Conservation (phyloP, 2,113 vertebrate genomes). For the Pedionomus torquatus region DNA sequence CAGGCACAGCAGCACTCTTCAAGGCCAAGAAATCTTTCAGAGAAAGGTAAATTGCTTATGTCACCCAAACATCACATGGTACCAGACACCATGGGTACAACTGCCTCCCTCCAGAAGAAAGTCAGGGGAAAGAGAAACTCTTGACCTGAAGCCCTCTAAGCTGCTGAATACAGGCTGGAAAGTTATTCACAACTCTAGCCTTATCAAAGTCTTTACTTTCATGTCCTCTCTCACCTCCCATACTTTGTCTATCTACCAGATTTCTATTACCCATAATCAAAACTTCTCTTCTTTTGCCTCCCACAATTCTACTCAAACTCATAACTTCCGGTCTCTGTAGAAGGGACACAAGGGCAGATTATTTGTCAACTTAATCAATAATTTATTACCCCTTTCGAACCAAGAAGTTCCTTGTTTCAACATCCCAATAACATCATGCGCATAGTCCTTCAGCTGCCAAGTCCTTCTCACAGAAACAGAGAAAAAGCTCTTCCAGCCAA, state of each 20-base stretch:
- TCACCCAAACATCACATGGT: background rate
- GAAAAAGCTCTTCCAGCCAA: constrained; percentile 34
- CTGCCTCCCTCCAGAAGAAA: background rate
- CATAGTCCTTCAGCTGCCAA: constrained; percentile 10
- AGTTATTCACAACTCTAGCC: background rate
- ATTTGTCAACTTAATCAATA: background rate
- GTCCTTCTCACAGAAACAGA: background rate
- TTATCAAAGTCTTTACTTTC: background rate
- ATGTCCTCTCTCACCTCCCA: background rate
- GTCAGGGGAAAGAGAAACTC: background rate
- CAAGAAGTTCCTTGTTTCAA: constrained; percentile 36
- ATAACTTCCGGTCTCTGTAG: background rate
- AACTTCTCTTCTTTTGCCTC: background rate
- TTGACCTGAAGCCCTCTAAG: background rate
- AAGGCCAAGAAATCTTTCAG: background rate
- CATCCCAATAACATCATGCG: constrained; percentile 28
- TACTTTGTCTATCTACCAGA: background rate
- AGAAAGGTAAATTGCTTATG: background rate
- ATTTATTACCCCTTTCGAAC: constrained; percentile 33
- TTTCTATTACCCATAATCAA: background rate
- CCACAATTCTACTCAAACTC: background rate
- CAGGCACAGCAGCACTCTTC: background rate
- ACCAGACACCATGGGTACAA: background rate
- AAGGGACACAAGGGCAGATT: constrained; percentile 1
- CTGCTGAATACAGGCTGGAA: background rate